Evolutionary conservation across 2,888 invertebrate species (phyloP).

Genomic region (Lasioglossum pauxillum): DNA sequence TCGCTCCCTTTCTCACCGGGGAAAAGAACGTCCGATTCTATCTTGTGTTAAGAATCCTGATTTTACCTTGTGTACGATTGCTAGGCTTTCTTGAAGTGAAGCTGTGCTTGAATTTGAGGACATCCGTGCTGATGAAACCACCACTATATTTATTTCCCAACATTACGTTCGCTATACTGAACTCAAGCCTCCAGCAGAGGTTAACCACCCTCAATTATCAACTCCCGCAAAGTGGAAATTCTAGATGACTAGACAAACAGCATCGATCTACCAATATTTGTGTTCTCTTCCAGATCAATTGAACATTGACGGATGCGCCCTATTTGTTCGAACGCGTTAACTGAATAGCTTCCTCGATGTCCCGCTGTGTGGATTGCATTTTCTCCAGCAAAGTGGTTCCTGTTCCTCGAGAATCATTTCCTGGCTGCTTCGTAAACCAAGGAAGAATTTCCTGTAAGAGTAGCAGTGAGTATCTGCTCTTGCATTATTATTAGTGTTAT

Average conservation of each 20-base stretch:
- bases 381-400: not conserved
- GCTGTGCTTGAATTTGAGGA: not conserved
- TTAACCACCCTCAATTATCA: not conserved
- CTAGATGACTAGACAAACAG: not conserved
- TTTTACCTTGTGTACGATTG: not conserved
- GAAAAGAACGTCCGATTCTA: not conserved
- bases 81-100: not conserved
- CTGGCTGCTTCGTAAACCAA: not conserved
- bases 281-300: not conserved
- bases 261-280: constrained; percentile 1
- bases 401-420: not conserved
- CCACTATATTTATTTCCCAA: not conserved
- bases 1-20: not conserved
- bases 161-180: not conserved
- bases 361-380: not conserved
- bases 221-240: not conserved
- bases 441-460: not conserved
- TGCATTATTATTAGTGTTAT: not conserved
- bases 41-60: not conserved
- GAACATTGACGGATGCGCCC: not conserved
- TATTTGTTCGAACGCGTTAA: not conserved
- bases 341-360: not conserved
- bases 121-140: no score
- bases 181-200: not conserved
- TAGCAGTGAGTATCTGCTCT: not conserved